Conservation (phyloP, 2,888 invertebrate genomes). For the Folsomia candida region DNA sequence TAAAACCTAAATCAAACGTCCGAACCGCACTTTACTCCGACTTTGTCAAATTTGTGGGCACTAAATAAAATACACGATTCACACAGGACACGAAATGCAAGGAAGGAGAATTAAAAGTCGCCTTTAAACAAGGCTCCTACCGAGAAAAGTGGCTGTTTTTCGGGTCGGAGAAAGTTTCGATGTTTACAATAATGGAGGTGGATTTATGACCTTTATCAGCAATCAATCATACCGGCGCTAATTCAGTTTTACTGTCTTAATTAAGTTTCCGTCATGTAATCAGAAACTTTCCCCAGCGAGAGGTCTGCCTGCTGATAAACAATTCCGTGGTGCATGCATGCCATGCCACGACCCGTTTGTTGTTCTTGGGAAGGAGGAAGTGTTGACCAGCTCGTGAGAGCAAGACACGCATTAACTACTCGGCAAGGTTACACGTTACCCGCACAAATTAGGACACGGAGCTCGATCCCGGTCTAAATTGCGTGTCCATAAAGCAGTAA, state of each 20-base stretch:
- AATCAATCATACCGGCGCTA: constrained; percentile 30
- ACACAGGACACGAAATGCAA: too few relatives aligned
- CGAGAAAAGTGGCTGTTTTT: too few relatives aligned
- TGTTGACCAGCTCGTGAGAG: background rate
- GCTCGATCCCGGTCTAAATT: background rate
- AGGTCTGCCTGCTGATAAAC: constrained; percentile 11
- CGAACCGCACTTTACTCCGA: background rate
- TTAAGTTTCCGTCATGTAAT: constrained; percentile 30
- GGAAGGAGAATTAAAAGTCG: too few relatives aligned
- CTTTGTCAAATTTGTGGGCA: background rate
- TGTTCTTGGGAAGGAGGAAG: too few relatives aligned
- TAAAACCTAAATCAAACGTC: too few relatives aligned
- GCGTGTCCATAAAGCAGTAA: background rate
- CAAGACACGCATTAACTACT: background rate
- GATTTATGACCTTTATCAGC: constrained; percentile 20
- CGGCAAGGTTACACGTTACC: too few relatives aligned
- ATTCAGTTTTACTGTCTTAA: constrained; percentile 36
- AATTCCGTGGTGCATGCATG: too few relatives aligned
- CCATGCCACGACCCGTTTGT: too few relatives aligned
- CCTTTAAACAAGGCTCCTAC: too few relatives aligned
- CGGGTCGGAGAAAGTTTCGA: too few relatives aligned
- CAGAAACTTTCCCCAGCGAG: constrained; percentile 3
- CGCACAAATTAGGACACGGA: background rate
- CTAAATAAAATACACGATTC: too few relatives aligned
- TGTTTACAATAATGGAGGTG: background rate